Evolutionary conservation across 2,797 vertebrate species (phyloP).

Genomic region (Lacerta agilis): DNA sequence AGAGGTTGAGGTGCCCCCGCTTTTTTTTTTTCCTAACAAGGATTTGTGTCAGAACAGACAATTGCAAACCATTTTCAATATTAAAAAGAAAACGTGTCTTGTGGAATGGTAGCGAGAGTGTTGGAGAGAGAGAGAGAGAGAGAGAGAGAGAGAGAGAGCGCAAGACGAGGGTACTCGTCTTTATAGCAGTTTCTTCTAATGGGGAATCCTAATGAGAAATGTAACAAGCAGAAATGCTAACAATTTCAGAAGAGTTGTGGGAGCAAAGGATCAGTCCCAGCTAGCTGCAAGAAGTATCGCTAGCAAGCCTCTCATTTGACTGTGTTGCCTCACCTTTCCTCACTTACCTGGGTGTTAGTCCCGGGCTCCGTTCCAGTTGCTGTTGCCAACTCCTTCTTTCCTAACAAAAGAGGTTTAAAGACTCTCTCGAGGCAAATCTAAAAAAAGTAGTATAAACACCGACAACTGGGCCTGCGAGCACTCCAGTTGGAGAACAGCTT

Average conservation of each 20-base stretch:
- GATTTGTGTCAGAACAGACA: background rate
- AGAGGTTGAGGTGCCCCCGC: background rate
- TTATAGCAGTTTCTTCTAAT: background rate
- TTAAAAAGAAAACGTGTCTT: background rate
- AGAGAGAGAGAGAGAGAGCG: too few species aligned
- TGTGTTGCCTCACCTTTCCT: background rate
- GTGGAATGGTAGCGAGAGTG: background rate
- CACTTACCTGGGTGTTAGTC: too few species aligned
- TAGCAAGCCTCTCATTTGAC: background rate
- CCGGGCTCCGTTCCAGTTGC: too few species aligned
- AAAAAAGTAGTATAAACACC: too few species aligned
- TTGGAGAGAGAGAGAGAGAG: background rate
- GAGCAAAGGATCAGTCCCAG: too few species aligned
- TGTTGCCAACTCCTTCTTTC: too few species aligned
- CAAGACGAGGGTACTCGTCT: background rate
- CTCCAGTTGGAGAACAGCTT: too few species aligned
- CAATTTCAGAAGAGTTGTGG: background rate
- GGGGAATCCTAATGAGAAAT: background rate
- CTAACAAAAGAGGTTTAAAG: too few species aligned
- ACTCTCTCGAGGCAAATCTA: too few species aligned
- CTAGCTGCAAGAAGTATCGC: background rate
- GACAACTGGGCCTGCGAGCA: too few species aligned
- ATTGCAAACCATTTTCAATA: background rate
- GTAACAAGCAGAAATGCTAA: background rate
- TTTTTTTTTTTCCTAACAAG: background rate